Conservation (phyloP, 2,113 vertebrate species). For the Epinephelus lanceolatus region DNA sequence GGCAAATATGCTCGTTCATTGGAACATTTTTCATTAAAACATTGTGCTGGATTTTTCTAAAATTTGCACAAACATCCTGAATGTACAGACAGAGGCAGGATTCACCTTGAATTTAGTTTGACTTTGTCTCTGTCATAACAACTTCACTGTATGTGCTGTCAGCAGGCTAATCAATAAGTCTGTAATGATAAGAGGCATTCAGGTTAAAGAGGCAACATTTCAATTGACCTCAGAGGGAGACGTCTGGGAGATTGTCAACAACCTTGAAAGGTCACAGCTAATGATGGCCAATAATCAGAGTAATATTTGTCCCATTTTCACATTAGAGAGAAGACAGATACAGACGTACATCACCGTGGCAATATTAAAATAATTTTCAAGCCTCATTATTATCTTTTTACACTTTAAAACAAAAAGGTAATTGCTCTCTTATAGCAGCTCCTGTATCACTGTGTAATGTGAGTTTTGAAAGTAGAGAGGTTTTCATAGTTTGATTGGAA, state of each 20-base stretch:
- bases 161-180: background rate
- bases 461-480: background rate
- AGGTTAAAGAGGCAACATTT: background rate
- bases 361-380: background rate
- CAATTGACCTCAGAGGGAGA: background rate
- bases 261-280: constrained; percentile 23
- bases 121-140: constrained; percentile 13
- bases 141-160: background rate
- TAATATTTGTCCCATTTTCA: background rate
- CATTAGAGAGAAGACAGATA: background rate
- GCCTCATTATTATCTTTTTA: constrained; percentile 12
- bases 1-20: background rate
- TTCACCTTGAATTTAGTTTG: background rate
- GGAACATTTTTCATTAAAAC: background rate
- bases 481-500: background rate
- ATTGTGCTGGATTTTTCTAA: background rate
- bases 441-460: background rate
- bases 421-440: background rate
- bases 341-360: background rate
- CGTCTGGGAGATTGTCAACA: background rate
- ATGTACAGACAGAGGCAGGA: background rate
- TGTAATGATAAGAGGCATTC: background rate
- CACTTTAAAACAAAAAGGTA: background rate
- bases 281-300: background rate
- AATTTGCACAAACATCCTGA: background rate